Percentiles rank a stretch among this genome's conserved stretches.
These are phyloP conservation scores for Aurelia aurita DNA, from an alignment of 30 jellyfish, hydroid and myxozoan genomes.

Conservation along the genomic window DNA sequence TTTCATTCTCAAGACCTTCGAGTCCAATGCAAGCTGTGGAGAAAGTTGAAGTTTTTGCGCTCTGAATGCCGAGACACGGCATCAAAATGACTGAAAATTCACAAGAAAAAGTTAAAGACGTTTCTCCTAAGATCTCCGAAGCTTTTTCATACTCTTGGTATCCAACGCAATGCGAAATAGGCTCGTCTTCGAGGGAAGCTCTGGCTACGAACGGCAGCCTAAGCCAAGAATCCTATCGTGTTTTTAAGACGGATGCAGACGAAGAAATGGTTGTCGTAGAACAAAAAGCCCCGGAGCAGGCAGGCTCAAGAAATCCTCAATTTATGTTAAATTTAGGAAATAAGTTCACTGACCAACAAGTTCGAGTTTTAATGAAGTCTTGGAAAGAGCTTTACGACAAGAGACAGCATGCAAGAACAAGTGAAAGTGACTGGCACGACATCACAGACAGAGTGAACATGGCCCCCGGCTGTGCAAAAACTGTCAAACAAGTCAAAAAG, in stretches of 20 bases:
- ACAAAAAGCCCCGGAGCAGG: conserved; percentile 50
- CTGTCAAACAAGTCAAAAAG: conserved; percentile 71
- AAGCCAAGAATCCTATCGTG: conserved; percentile 57
- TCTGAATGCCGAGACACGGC: conserved; percentile 5
- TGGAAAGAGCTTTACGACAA: conserved; percentile 67
- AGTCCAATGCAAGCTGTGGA: conserved; percentile 37
- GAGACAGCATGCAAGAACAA: conserved; percentile 37
- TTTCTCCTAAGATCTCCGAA: conserved; percentile 22
- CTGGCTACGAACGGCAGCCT: conserved; percentile 40
- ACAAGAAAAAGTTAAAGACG: not conserved
- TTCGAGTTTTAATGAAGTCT: conserved; percentile 45
- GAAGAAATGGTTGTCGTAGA: conserved; percentile 65
- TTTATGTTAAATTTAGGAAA: conserved; percentile 18
- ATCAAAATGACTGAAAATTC: conserved; percentile 9
- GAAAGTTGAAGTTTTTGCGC: not conserved
- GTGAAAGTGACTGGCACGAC: conserved; percentile 73
- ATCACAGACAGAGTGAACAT: conserved; percentile 65
- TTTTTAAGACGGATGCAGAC: conserved; percentile 60
- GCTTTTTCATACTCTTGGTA: conserved; percentile 66
- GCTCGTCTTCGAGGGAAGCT: conserved; percentile 27
- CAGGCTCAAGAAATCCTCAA: conserved; percentile 15
- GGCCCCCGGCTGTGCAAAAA: conserved; percentile 79
- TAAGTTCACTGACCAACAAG: conserved; percentile 73
- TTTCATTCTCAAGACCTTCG: conserved; percentile 58
- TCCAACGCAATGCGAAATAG: conserved; percentile 71